phyloP scores from a whole-genome alignment of 1,140 invertebrate genomes.

The Chelonus insularis region DNA sequence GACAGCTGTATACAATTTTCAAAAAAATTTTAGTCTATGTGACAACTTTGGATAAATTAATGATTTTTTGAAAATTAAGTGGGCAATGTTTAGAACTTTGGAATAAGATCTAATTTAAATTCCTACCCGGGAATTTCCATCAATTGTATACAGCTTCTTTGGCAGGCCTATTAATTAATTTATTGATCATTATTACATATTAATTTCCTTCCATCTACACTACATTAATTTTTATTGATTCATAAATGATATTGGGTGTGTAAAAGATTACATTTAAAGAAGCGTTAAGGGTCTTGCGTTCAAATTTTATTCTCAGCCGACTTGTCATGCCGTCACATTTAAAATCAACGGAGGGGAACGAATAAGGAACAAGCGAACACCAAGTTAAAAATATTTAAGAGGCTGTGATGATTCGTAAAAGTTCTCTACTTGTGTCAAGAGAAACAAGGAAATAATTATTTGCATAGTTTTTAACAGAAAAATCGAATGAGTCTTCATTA shows the following conservation, averaged over 20 bases:
- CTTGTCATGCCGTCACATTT: slow-evolving; percentile 21
- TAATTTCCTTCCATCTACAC: not conserved
- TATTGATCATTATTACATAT: not conserved
- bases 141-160: not conserved
- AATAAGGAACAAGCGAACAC: slow-evolving; percentile 15
- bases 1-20: too few relatives aligned
- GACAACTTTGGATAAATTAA: too few relatives aligned
- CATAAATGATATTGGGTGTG: not conserved
- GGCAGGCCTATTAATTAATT: not conserved
- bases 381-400: slow-evolving; percentile 1
- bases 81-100: too few relatives aligned
- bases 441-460: too few relatives aligned
- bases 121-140: not conserved
- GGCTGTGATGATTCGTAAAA: slow-evolving; percentile 11
- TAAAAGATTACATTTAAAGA: not conserved
- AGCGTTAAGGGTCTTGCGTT: slow-evolving; percentile 6
- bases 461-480: too few relatives aligned
- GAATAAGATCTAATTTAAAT: too few relatives aligned
- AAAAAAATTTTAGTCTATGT: too few relatives aligned
- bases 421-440: slow-evolving; percentile 17
- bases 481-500: too few relatives aligned
- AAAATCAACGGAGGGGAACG: slow-evolving; percentile 18
- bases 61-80: too few relatives aligned
- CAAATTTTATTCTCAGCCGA: not conserved
- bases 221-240: not conserved